A percentile compares a stretch with the other conserved stretches of the same genome.
Evolutionary conservation across 1,140 invertebrate genomes (phyloP).

Genomic region (Anagrus nilaparvatae): DNA sequence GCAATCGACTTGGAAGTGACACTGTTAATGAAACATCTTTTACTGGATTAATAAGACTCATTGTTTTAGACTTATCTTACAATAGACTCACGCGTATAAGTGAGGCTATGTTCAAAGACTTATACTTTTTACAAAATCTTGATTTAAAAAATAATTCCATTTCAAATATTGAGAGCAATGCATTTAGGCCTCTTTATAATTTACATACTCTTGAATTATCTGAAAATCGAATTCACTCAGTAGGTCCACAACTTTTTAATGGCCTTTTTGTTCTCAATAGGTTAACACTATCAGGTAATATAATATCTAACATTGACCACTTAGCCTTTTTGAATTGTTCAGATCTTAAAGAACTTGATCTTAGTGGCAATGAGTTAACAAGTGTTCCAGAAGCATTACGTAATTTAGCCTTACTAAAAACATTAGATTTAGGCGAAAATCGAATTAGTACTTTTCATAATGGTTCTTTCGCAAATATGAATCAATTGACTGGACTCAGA

Average conservation of each 20-base stretch:
- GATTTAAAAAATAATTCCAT: conserved; percentile 81
- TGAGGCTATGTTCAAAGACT: conserved; percentile 74
- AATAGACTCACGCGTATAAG: conserved; percentile 75
- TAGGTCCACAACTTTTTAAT: conserved; percentile 74
- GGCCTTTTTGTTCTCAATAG: conserved; percentile 75
- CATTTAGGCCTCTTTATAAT: conserved; percentile 77
- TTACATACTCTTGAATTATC: conserved; percentile 76
- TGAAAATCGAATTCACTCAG: conserved; percentile 70
- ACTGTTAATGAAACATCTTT: conserved; percentile 76
- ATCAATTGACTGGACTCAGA: conserved; percentile 73
- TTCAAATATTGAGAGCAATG: conserved; percentile 74
- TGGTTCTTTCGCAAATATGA: conserved; percentile 71
- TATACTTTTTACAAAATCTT: conserved; percentile 78
- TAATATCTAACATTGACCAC: conserved; percentile 66
- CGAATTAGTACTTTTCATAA: conserved; percentile 69
- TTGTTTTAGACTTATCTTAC: conserved; percentile 75
- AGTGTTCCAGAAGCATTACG: conserved; percentile 73
- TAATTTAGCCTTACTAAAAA: conserved; percentile 72
- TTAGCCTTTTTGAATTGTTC: conserved; percentile 85
- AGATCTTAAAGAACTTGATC: conserved; percentile 79
- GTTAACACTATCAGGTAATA: conserved; percentile 74
- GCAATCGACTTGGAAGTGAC: conserved; percentile 74
- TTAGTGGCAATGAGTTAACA: conserved; percentile 74
- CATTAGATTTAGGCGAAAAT: conserved; percentile 79
- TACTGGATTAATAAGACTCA: conserved; percentile 68